Evolutionary conservation across 2,888 invertebrate species (phyloP).

Genomic region (Orthonevra nobilis): DNA sequence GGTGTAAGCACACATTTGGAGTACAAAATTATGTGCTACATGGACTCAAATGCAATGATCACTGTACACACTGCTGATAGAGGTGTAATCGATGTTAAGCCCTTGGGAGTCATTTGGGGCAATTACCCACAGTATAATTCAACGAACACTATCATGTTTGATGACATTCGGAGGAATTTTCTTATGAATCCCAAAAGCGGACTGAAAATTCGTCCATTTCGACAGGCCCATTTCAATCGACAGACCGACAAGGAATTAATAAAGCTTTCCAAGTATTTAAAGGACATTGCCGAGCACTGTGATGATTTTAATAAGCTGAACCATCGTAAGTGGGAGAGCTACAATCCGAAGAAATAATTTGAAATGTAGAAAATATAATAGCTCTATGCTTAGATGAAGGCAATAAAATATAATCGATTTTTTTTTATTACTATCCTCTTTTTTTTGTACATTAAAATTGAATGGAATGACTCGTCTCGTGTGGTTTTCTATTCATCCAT

Average conservation of each 20-base stretch:
- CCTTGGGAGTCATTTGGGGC: conserved; percentile 98
- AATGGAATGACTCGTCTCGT: too few species aligned
- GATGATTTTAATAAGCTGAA: conserved; percentile 92
- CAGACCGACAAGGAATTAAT: conserved; percentile 91
- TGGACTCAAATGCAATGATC: conserved; percentile 97
- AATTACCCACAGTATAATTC: conserved; percentile 93
- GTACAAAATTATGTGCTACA: conserved; percentile 95
- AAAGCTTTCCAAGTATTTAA: conserved; percentile 89
- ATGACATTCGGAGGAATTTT: conserved; percentile 96
- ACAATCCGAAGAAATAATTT: conserved; percentile 77
- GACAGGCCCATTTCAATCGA: conserved; percentile 94
- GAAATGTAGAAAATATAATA: not conserved
- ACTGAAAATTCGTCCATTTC: conserved; percentile 92
- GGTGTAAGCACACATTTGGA: conserved; percentile 90
- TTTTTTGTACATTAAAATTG: too few species aligned
- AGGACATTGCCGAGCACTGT: conserved; percentile 88
- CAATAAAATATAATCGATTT: conserved; percentile 15
- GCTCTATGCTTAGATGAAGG: not conserved
- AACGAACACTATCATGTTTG: conserved; percentile 98
- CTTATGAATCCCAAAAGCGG: conserved; percentile 98
- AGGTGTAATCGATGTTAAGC: conserved; percentile 96
- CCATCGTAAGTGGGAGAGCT: conserved; percentile 95
- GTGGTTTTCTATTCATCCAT: too few species aligned
- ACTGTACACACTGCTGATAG: conserved; percentile 94
- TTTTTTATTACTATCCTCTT: not conserved